Evolutionary conservation across 2,113 vertebrate species (phyloP).

Genomic region (Apteryx mantelli): DNA sequence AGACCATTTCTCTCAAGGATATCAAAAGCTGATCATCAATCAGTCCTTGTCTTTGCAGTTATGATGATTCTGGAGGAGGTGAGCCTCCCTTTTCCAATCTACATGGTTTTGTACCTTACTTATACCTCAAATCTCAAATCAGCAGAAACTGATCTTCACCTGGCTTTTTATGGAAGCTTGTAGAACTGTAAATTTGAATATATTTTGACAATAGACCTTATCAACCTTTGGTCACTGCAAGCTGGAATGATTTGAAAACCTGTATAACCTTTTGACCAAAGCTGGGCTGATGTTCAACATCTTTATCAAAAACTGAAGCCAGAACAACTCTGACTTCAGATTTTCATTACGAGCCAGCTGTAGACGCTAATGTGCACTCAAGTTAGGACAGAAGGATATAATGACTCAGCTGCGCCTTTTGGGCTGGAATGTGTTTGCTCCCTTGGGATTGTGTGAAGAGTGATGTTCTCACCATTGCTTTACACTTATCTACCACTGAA

Average conservation of each 20-base stretch:
- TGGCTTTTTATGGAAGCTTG: slow-evolving; percentile 27
- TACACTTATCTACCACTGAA: not conserved
- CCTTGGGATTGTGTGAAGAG: not conserved
- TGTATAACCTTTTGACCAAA: slow-evolving; percentile 52
- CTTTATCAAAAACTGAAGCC: slow-evolving; percentile 20
- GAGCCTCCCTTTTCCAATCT: not conserved
- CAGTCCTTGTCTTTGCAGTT: not conserved
- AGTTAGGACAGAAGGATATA: slow-evolving; percentile 16
- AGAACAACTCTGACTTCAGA: slow-evolving; percentile 43
- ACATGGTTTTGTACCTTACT: not conserved
- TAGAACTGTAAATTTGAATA: not conserved
- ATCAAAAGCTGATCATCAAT: not conserved
- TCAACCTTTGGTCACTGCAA: slow-evolving; percentile 31
- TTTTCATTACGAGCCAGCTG: slow-evolving; percentile 29
- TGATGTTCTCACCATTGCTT: not conserved
- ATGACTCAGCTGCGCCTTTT: slow-evolving; percentile 24
- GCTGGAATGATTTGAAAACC: slow-evolving; percentile 42
- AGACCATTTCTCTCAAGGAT: not conserved
- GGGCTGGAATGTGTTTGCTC: not conserved
- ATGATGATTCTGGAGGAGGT: not conserved
- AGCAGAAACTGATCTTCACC: not conserved
- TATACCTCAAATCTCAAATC: not conserved
- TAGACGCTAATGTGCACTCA: not conserved
- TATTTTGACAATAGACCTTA: not conserved
- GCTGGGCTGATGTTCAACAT: slow-evolving; percentile 46